Base-by-base conservation (phyloP, 2,888 invertebrate species). In the Drosophila anomalata region DNA sequence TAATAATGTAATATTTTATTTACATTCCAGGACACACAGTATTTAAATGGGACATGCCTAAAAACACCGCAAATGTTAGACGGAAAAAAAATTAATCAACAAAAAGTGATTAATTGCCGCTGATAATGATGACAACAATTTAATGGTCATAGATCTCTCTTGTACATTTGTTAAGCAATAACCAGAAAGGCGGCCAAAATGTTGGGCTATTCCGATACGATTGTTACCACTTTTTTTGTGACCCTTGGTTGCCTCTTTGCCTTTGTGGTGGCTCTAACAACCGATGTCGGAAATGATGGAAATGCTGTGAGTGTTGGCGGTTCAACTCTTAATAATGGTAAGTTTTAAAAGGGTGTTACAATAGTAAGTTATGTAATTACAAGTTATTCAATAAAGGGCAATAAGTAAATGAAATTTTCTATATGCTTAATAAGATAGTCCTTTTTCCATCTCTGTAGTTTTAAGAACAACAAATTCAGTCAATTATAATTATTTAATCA, bases 301-400 rank as follows among this genome's bases (percentile, higher is more conserved):
- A 59, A 53, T 20, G 57, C 75, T 54, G 55, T 75, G 53, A 75
- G 58, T 54, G 69, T 62, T 2, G 80, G 87, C 33, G 82, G 79
- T 11, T 83, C 78, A 55, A 76, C 85, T 8, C 79, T 79, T 8
- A 90, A 90, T 76, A 91, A 90, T 76, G 90, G 90, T 90, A 62
- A 90, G 90, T 90, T 39, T 39, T 6, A 39, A 14, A 39, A 9
- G 0, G 14, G 11, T 24, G 22, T 1, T 3, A 29, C 8, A 42
- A 29, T 14, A 20, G 8, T 9, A 6, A 47, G 1, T 3, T 31
- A 31, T 22, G 3, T 22, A 22, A 17, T 1, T 17, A 17, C 17
- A 17, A 17, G 17, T 17, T 17, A 17, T 17, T 1, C 17, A 17
- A 17, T 17, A 17, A 17, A 17, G 17, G 17, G 17, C 17, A 17